A percentile compares a stretch with the other conserved stretches of the same genome.
Evolutionary conservation across 2,888 invertebrate species (phyloP).

Genomic region (Mallateleia sp.): DNA sequence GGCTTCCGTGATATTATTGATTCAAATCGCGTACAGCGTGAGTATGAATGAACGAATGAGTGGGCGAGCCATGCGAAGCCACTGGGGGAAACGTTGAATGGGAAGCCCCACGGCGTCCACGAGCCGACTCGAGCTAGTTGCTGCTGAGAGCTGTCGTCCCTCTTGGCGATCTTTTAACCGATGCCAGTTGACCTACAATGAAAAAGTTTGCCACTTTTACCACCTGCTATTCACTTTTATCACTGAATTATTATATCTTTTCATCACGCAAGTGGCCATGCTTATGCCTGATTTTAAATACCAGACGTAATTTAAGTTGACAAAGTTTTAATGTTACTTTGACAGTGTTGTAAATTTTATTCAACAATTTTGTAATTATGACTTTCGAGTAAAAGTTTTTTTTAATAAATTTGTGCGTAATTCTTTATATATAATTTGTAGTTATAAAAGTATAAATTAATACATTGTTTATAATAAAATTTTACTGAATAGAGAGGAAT

Average conservation of each 20-base stretch:
- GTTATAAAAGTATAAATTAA: too few relatives aligned
- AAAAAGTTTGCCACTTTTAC: constrained; percentile 55
- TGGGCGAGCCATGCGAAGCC: constrained; percentile 87
- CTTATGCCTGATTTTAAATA: not conserved
- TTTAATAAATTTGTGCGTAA: too few relatives aligned
- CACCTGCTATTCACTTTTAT: constrained; percentile 51
- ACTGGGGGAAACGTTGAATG: constrained; percentile 87
- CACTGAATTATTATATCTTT: not conserved
- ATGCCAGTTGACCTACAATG: constrained; percentile 61
- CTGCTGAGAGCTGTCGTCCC: constrained; percentile 58
- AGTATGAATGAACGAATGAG: constrained; percentile 89
- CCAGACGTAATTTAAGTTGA: not conserved
- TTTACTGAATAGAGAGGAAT: constrained; percentile 9
- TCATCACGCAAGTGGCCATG: not conserved
- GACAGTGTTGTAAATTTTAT: too few relatives aligned
- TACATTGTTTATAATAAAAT: too few relatives aligned
- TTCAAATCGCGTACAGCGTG: constrained; percentile 88
- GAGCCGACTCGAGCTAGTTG: constrained; percentile 75
- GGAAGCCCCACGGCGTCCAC: constrained; percentile 86
- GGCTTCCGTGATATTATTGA: constrained; percentile 85
- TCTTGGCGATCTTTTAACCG: constrained; percentile 65
- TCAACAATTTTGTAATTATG: too few relatives aligned
- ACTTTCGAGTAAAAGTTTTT: too few relatives aligned
- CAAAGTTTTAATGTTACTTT: not conserved
- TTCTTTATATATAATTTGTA: too few relatives aligned